A percentile compares a stretch with the other conserved stretches of the same genome.
These are phyloP conservation scores for Caenorhabditis sp. DNA, from an alignment of 2,888 invertebrate species.

Conservation along the genomic window DNA sequence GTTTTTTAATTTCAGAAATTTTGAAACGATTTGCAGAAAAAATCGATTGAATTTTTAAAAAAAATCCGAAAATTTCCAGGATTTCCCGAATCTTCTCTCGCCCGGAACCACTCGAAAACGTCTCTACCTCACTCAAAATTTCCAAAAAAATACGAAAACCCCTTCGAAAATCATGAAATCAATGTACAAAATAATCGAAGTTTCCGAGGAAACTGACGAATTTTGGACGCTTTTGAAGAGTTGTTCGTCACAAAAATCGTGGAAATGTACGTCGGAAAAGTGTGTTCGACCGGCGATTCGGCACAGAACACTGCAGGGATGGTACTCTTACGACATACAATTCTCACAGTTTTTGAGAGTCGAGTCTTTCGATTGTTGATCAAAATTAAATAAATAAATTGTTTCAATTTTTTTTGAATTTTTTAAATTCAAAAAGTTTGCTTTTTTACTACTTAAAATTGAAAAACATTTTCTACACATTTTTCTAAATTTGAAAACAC, in stretches of 20 bases:
- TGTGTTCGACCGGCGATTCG: constrained; percentile 34
- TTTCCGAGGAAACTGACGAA: constrained; percentile 36
- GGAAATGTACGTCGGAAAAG: constrained; percentile 46
- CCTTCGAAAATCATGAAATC: constrained; percentile 32
- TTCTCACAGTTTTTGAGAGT: constrained; percentile 42
- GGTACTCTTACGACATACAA: constrained; percentile 59
- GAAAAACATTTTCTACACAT: no score
- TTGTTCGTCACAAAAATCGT: constrained; percentile 12
- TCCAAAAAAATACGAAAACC: constrained; percentile 27
- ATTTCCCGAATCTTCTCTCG: not conserved
- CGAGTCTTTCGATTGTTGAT: constrained; percentile 37
- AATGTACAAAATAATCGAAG: constrained; percentile 26
- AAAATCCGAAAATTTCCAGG: no score
- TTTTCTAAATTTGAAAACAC: no score
- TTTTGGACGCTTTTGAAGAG: constrained; percentile 46
- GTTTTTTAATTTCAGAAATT: no score
- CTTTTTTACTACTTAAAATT: no score
- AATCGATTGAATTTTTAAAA: no score
- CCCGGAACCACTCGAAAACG: not conserved
- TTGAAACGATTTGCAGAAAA: no score
- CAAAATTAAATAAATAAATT: no score
- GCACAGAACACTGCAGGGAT: constrained; percentile 47
- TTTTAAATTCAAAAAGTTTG: no score
- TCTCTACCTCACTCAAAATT: constrained; percentile 19
- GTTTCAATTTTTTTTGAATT: no score